Conservation (phyloP, 2,888 invertebrate species). For the Lithophane leautieri region DNA sequence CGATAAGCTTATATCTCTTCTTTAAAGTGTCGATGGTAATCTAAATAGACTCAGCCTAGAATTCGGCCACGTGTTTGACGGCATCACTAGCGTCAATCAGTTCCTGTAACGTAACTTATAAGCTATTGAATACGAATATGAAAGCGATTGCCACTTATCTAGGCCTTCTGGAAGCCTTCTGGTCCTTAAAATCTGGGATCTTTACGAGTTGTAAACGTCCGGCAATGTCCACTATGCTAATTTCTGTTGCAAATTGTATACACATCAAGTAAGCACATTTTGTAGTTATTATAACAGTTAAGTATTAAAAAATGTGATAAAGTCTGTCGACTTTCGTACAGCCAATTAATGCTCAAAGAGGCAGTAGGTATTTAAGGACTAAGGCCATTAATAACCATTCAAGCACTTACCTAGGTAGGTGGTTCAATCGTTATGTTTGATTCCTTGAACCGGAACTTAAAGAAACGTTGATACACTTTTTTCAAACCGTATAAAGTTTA, state of each 20-base stretch:
- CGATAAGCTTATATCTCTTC: no score
- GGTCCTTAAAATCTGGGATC: not conserved
- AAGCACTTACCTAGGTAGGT: not conserved
- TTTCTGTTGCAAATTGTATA: not conserved
- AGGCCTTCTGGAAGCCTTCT: not conserved
- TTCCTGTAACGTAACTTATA: no score
- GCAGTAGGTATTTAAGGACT: not conserved
- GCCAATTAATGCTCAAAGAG: not conserved
- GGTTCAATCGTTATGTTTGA: not conserved
- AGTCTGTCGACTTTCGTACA: not conserved
- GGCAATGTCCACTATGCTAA: not conserved
- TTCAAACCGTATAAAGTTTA: conserved; percentile 12
- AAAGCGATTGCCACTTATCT: not conserved
- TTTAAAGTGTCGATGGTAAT: no score
- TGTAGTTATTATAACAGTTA: no score
- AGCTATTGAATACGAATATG: not conserved
- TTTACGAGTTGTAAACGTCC: not conserved
- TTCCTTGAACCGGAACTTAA: not conserved
- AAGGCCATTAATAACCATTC: no score
- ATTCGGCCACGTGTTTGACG: no score
- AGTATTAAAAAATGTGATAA: not conserved
- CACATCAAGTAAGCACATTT: not conserved
- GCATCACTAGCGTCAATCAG: no score
- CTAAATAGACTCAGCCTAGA: no score
- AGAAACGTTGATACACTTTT: conserved; percentile 1